These are phyloP conservation scores for Eutrigla gurnardus DNA, from an alignment of 2,797 vertebrate genomes.

Conservation along the genomic window DNA sequence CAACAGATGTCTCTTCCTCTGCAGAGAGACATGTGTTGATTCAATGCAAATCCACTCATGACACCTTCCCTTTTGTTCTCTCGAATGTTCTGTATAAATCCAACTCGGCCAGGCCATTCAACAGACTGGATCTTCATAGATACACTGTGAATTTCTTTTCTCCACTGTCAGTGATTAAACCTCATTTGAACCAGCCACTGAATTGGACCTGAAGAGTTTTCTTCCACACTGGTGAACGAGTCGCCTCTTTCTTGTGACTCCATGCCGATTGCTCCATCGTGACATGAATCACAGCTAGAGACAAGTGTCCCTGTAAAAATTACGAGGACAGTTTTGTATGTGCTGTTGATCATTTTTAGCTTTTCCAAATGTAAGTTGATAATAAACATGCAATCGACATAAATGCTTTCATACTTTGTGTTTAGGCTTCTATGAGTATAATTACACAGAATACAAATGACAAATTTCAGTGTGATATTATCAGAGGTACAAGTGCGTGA, in stretches of 20 bases:
- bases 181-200: too few relatives aligned
- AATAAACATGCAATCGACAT: neutral
- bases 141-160: too few relatives aligned
- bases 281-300: slow-evolving; percentile 61
- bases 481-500: neutral
- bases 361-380: neutral
- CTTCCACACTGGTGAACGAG: too few relatives aligned
- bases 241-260: slow-evolving; percentile 31
- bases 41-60: too few relatives aligned
- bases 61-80: too few relatives aligned
- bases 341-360: neutral
- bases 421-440: neutral
- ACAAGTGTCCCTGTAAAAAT: slow-evolving; percentile 43
- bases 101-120: too few relatives aligned
- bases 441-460: neutral
- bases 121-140: too few relatives aligned
- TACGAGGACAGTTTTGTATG: neutral
- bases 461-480: neutral
- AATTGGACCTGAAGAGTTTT: too few relatives aligned
- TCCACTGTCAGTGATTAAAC: too few relatives aligned
- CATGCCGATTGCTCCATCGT: slow-evolving; percentile 52
- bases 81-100: too few relatives aligned
- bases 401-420: neutral
- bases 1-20: too few relatives aligned
- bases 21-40: too few relatives aligned